Base-by-base conservation (phyloP, 2,113 vertebrate species). In the Felis catus region DNA sequence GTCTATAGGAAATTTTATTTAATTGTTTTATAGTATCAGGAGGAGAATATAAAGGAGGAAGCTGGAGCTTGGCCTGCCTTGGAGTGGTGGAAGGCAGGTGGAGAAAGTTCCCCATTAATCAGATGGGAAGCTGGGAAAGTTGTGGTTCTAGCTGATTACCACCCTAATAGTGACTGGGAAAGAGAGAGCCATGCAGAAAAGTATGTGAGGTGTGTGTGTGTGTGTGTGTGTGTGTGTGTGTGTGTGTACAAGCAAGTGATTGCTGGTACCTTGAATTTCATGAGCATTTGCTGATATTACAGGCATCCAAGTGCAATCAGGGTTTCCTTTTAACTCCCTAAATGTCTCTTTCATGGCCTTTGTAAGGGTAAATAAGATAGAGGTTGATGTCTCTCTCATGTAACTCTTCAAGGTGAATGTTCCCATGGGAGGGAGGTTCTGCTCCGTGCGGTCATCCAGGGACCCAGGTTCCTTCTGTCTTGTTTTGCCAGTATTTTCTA, bases 41-140 rank as follows among this genome's bases (percentile, higher is more conserved):
- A 91, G 79, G 61, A 84, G 31, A 73, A 48, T 82, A n/a, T 53
- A 81, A 48, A 51, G 74, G 29, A 83, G 23, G 83, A 86, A 79
- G 39, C 33, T 96, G 73, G 91, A 91, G 9, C 71, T 76, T 70
- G 95, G 87, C 76, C 76, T 89, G 45, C 53, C 53, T 71, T 31
- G 36, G 53, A 89, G 31, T 73, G 4, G 36, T 14, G 31, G 71
- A 95, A 83, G 27, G 58, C 81, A 15, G 94, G 87, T 39, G 23
- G n/a, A 78, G 73, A 92, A 68, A 68, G 33, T 71, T 88, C 33
- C 80, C 73, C 23, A 9, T 88, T 92, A 80, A 91, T 92, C 76
- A 96, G 29, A 74, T 92, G 25, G 66, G 70, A 88, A 95, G 80
- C 92, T 63, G 73, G 78, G 51, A 68, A 91, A 94, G 18, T 80